Conservation (phyloP, 2,113 vertebrate species). For the Sciurus niger region DNA sequence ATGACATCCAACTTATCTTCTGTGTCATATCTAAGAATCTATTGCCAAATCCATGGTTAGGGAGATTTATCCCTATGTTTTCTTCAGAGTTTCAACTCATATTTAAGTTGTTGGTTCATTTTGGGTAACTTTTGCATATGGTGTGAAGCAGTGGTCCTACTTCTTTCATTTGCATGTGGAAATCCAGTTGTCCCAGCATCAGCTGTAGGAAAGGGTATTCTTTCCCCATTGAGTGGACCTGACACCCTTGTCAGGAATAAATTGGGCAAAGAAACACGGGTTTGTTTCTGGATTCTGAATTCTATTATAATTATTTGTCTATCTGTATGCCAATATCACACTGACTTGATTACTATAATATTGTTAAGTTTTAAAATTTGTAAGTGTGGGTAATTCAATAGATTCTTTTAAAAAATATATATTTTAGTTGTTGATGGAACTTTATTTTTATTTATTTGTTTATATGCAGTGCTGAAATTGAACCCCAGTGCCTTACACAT, state of each 20-base stretch:
- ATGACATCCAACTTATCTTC: neutral
- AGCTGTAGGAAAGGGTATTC: neutral
- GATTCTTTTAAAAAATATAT: neutral
- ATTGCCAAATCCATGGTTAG: neutral
- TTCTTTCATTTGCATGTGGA: neutral
- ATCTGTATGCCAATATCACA: neutral
- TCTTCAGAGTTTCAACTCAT: neutral
- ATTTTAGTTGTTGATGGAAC: too few species aligned
- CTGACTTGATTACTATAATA: neutral
- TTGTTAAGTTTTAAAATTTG: neutral
- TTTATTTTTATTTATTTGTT: too few species aligned
- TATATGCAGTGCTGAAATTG: too few species aligned
- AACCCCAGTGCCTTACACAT: too few species aligned
- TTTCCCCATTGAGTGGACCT: neutral
- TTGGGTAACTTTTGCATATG: neutral
- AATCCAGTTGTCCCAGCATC: neutral
- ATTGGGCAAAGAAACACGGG: neutral
- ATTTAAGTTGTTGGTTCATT: neutral
- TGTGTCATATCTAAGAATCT: neutral
- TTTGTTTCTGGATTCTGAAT: neutral
- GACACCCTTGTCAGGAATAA: neutral
- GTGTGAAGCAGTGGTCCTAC: neutral
- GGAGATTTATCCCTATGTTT: neutral
- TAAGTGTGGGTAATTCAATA: neutral
- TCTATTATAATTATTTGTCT: neutral